These are phyloP conservation scores for Ganaspis sp. DNA, from an alignment of 1,140 invertebrate genomes.

Conservation along the genomic window DNA sequence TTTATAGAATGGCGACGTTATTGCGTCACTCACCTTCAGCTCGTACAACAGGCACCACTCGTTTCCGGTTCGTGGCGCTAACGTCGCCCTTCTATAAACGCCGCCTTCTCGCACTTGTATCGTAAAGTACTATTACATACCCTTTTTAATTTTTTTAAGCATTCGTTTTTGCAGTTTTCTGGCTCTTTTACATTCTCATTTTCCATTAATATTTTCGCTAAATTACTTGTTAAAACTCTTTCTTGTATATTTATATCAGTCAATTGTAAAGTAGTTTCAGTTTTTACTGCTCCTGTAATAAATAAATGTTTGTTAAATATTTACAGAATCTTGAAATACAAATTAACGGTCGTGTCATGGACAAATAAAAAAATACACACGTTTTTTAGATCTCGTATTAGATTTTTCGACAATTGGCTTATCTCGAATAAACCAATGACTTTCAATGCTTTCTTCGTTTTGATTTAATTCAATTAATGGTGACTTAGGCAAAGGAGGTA, in stretches of 20 bases:
- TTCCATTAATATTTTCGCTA: slow-evolving; percentile 4
- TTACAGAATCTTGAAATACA: too few species aligned
- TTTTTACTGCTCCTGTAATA: neutral
- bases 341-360: too few species aligned
- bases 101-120: too few species aligned
- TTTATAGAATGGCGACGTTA: too few species aligned
- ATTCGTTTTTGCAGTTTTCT: neutral
- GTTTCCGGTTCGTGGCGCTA: too few species aligned
- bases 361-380: neutral
- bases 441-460: neutral
- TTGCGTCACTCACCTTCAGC: too few species aligned
- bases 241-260: neutral
- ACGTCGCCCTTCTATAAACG: too few species aligned
- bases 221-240: neutral
- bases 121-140: neutral
- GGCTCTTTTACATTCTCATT: neutral
- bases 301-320: neutral
- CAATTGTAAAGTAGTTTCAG: neutral
- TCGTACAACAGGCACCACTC: too few species aligned
- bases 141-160: neutral
- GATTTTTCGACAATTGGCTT: neutral
- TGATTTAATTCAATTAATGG: neutral
- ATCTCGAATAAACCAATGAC: slow-evolving; percentile 1
- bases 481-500: neutral
- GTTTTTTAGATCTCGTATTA: neutral